These are phyloP conservation scores for Drosophila sturtevanti DNA, from an alignment of 1,140 invertebrate species.

Conservation along the genomic window DNA sequence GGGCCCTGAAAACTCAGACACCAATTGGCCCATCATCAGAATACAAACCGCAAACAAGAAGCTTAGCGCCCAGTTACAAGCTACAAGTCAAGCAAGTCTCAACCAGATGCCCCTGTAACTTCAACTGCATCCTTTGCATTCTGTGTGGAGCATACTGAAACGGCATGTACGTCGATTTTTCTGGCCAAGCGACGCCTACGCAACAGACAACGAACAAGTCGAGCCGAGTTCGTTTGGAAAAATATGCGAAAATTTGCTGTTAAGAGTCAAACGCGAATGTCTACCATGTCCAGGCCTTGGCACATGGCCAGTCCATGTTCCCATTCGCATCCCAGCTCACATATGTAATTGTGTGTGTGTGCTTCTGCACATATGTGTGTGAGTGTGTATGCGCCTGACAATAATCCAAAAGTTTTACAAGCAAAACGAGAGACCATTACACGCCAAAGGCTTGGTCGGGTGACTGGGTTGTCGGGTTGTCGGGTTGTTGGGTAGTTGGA, in stretches of 20 bases:
- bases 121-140: conserved; percentile 42
- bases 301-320: conserved; percentile 55
- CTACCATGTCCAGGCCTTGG: conserved; percentile 65
- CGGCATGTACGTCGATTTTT: conserved; percentile 36
- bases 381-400: conserved; percentile 61
- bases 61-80: conserved; percentile 69
- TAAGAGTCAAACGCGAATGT: conserved; percentile 67
- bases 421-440: conserved; percentile 79
- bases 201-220: conserved; percentile 32
- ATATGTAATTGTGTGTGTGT: conserved; percentile 6
- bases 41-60: conserved; percentile 50
- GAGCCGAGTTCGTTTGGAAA: conserved; percentile 44
- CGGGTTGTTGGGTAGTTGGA: conserved; percentile 23
- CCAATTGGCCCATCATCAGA: neutral
- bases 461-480: conserved; percentile 11
- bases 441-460: conserved; percentile 50
- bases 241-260: conserved; percentile 76
- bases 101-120: conserved; percentile 41
- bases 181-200: conserved; percentile 74
- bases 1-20: neutral
- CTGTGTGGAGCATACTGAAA: conserved; percentile 10
- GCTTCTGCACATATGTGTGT: conserved; percentile 10
- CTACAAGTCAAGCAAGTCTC: conserved; percentile 69
- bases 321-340: neutral
- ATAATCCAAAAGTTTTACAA: conserved; percentile 81